Conservation (phyloP, 1,140 invertebrate genomes). For the Eupristina koningsbergeri region DNA sequence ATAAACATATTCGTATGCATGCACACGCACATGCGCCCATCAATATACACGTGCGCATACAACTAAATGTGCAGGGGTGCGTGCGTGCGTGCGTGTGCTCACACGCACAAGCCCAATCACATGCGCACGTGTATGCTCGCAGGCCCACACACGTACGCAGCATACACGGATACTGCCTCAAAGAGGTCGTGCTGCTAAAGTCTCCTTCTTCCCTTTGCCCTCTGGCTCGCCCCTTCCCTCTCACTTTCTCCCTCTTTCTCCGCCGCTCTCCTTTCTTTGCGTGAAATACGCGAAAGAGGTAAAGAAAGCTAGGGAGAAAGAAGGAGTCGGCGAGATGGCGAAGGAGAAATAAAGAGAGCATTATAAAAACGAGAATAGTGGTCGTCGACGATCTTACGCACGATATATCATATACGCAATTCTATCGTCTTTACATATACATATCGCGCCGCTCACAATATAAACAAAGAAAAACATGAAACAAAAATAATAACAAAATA, state of each 20-base stretch:
- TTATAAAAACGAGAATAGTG: conserved; percentile 45
- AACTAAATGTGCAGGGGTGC: too few relatives aligned
- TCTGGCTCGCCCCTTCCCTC: neutral
- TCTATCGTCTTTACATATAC: conserved; percentile 38
- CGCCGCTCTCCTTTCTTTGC: neutral
- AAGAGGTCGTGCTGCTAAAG: conserved; percentile 12
- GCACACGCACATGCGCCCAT: neutral
- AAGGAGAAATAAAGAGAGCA: neutral
- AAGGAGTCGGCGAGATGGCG: neutral
- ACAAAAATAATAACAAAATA: conserved; percentile 49
- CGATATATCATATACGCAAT: conserved; percentile 40
- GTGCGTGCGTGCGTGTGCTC: too few relatives aligned
- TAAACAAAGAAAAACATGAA: conserved; percentile 42
- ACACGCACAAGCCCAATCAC: too few relatives aligned
- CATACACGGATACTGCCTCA: conserved; percentile 27
- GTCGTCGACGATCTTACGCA: conserved; percentile 45
- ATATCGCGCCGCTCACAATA: conserved; percentile 40
- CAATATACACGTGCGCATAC: neutral
- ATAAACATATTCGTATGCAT: conserved; percentile 40
- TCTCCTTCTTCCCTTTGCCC: neutral
- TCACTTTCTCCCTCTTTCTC: neutral
- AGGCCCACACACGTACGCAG: neutral
- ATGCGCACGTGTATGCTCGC: neutral
- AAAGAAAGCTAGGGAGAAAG: neutral
- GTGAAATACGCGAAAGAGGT: neutral